Conservation (phyloP, 2,888 invertebrate genomes). For the Drosophila aldrichi region DNA sequence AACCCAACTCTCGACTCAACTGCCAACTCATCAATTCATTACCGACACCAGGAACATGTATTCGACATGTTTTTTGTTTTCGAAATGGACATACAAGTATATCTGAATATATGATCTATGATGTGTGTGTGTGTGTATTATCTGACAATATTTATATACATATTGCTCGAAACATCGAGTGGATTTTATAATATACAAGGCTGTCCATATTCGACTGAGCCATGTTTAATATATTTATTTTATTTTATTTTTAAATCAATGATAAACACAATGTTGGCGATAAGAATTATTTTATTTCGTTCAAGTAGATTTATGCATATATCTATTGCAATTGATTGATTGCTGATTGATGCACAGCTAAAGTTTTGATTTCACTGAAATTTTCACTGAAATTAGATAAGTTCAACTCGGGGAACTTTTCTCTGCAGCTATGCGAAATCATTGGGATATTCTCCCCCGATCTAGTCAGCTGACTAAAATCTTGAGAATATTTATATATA, state of each 20-base stretch:
- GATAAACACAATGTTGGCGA: too few species aligned
- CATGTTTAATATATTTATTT: too few species aligned
- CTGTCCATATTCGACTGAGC: too few species aligned
- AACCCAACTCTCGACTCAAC: background rate
- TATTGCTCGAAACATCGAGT: background rate
- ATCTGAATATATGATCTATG: background rate
- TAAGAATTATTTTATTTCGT: too few species aligned
- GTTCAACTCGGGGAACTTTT: background rate
- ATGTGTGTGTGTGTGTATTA: background rate
- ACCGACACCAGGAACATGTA: background rate
- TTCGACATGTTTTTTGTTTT: background rate
- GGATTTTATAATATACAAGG: too few species aligned
- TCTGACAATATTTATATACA: background rate
- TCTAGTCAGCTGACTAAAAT: too few species aligned
- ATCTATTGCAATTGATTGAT: background rate
- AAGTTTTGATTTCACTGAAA: background rate
- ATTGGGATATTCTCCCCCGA: too few species aligned
- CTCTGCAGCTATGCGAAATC: background rate
- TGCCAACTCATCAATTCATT: constrained; percentile 7
- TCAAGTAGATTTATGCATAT: background rate
- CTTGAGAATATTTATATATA: too few species aligned
- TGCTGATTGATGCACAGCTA: background rate
- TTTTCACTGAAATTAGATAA: background rate
- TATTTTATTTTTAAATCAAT: too few species aligned
- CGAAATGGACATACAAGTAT: background rate